phyloP scores from a whole-genome alignment of 2,113 vertebrate species.

The Emydura subglobosa region DNA sequence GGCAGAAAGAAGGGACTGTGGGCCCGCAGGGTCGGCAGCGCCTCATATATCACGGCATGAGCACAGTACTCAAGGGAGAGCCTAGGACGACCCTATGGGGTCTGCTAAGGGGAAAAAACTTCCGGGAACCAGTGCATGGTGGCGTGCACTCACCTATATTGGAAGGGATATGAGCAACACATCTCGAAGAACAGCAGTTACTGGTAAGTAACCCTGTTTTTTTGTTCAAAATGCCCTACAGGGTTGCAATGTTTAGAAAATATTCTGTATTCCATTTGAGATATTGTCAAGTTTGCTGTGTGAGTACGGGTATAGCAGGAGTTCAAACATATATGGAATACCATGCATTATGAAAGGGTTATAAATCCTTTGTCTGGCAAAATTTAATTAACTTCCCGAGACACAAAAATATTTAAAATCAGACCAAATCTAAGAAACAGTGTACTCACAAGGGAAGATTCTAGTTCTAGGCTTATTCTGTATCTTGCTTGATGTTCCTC shows the following conservation, averaged over 20 bases:
- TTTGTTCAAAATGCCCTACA: conserved; percentile 8
- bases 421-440: background rate
- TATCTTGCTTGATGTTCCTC: background rate
- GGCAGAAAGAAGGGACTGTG: too few species aligned
- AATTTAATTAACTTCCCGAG: background rate
- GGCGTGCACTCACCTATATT: too few species aligned
- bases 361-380: background rate
- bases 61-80: too few species aligned
- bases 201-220: too few species aligned
- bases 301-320: background rate
- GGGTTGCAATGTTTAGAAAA: background rate
- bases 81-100: too few species aligned
- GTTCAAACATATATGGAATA: background rate
- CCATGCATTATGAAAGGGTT: background rate
- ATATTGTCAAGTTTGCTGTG: background rate
- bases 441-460: background rate
- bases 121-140: too few species aligned
- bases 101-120: too few species aligned
- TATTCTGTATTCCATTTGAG: background rate
- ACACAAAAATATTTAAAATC: background rate
- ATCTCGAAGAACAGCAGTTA: too few species aligned
- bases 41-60: too few species aligned
- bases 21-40: too few species aligned
- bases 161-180: too few species aligned
- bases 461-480: background rate